A percentile compares a stretch with the other conserved stretches of the same genome.
Conservation (phyloP, 92 coral and sea anemone species). For the Plumapathes pennacea region DNA sequence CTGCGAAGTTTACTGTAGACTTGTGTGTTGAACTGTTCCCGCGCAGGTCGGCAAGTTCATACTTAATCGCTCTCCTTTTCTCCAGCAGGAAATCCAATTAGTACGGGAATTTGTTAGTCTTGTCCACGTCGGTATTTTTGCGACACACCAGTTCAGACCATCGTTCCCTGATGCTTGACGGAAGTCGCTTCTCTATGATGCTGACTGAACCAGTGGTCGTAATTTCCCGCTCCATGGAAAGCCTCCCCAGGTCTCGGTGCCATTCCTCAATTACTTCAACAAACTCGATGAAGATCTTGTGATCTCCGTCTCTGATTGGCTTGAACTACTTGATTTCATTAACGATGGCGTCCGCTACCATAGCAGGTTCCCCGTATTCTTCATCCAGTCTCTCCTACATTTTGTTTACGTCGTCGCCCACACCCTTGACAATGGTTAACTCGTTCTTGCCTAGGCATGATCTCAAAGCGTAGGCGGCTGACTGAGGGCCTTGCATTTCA, state of each 20-base stretch:
- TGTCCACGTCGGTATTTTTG: background rate
- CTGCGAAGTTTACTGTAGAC: background rate
- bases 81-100: conserved; percentile 6
- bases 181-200: conserved; percentile 5
- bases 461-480: conserved; percentile 34
- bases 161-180: background rate
- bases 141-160: background rate
- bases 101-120: background rate
- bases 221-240: conserved; percentile 6
- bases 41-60: conserved; percentile 2
- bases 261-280: conserved; percentile 1
- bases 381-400: conserved; percentile 57
- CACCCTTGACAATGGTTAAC: conserved; percentile 22
- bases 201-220: conserved; percentile 7
- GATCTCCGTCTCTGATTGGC: background rate
- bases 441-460: conserved; percentile 47
- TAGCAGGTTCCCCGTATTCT: conserved; percentile 61
- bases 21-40: background rate
- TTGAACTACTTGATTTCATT: conserved; percentile 1
- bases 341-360: conserved; percentile 9
- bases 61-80: conserved; percentile 5
- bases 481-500: conserved; percentile 1
- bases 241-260: conserved; percentile 5
- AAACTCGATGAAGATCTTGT: conserved; percentile 1
- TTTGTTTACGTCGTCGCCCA: conserved; percentile 41